Percentiles rank a stretch among this genome's conserved stretches.
phyloP scores from a whole-genome alignment of 2,113 vertebrate species.

The Scophthalmus maximus region DNA sequence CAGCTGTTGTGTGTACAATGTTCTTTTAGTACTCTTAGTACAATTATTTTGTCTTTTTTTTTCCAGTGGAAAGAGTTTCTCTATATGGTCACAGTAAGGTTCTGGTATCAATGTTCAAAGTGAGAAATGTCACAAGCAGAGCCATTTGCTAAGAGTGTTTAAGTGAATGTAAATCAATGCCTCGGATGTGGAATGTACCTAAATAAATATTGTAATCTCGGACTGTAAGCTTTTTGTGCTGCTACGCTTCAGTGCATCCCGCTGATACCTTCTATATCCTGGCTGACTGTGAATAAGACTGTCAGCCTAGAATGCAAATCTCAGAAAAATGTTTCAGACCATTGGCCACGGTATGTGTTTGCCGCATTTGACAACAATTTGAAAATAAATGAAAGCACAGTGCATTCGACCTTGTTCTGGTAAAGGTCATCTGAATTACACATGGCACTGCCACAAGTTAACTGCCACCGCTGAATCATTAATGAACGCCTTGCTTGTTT shows the following conservation, averaged over 20 bases:
- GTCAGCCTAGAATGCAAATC: slow-evolving; percentile 53
- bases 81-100: not conserved
- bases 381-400: slow-evolving; percentile 21
- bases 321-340: slow-evolving; percentile 16
- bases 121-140: slow-evolving; percentile 19
- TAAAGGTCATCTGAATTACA: slow-evolving; percentile 39
- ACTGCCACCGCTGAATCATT: slow-evolving; percentile 25
- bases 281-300: slow-evolving; percentile 40
- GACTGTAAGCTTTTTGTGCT: slow-evolving; percentile 31
- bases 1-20: not conserved
- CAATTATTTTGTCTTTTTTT: not conserved
- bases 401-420: slow-evolving; percentile 1
- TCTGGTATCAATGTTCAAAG: slow-evolving; percentile 3
- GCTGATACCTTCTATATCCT: slow-evolving; percentile 37
- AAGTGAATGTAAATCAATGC: slow-evolving; percentile 56
- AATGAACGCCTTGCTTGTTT: slow-evolving; percentile 1
- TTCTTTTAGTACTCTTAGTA: not conserved
- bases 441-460: not conserved
- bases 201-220: slow-evolving; percentile 56
- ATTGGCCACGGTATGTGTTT: slow-evolving; percentile 22
- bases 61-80: no score
- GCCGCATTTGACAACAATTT: slow-evolving; percentile 40
- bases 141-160: slow-evolving; percentile 29
- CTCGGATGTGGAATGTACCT: slow-evolving; percentile 41
- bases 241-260: slow-evolving; percentile 14